phyloP scores from a whole-genome alignment of 2,797 vertebrate species.

The Valencia hispanica region DNA sequence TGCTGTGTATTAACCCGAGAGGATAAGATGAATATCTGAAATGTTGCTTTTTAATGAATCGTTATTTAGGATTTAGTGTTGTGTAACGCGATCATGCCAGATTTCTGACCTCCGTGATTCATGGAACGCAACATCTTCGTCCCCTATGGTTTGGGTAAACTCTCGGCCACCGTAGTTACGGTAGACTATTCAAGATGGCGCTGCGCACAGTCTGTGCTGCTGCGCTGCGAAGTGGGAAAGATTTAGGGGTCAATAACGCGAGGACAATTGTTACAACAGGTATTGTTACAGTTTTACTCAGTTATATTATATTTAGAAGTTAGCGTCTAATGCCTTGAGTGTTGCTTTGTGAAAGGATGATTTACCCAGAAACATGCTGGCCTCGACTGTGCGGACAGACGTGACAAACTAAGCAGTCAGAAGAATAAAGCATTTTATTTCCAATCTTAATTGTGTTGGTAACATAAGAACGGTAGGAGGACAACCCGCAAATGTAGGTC shows the following conservation, averaged over 20 bases:
- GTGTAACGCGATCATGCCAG: too few species aligned
- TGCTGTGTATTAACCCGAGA: background rate
- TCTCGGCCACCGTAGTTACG: constrained; percentile 49
- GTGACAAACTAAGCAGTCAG: background rate
- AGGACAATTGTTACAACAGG: constrained; percentile 73
- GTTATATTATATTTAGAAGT: background rate
- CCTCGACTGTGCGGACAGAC: background rate
- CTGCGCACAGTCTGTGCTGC: constrained; percentile 45
- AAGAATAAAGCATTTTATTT: background rate
- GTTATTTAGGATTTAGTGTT: too few species aligned
- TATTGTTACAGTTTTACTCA: constrained; percentile 15
- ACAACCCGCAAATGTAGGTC: background rate
- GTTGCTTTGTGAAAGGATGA: background rate
- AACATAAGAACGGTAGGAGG: background rate
- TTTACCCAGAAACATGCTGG: background rate
- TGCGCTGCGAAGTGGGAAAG: constrained; percentile 44
- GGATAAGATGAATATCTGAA: background rate
- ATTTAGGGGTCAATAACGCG: constrained; percentile 65
- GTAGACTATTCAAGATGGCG: constrained; percentile 76
- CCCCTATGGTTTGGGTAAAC: background rate
- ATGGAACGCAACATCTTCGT: background rate
- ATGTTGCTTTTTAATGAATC: too few species aligned
- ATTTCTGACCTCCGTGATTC: background rate
- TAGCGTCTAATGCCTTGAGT: background rate
- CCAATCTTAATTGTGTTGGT: background rate